These are phyloP conservation scores for Tyrannus savana DNA, from an alignment of 2,113 vertebrate genomes.

Conservation along the genomic window DNA sequence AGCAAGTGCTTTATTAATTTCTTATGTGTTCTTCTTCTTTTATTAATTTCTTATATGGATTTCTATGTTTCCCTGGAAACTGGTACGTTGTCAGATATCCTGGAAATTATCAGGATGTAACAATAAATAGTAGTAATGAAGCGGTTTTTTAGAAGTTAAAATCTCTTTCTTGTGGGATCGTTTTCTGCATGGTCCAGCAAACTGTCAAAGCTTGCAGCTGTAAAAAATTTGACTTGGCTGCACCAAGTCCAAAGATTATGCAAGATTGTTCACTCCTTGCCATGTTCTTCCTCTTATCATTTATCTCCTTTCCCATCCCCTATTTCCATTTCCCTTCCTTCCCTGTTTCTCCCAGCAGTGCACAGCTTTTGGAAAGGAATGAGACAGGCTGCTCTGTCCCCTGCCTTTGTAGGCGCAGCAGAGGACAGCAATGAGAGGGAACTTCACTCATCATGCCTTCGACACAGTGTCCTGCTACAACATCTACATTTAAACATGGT, in stretches of 20 bases:
- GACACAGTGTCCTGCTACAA: neutral
- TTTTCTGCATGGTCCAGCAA: neutral
- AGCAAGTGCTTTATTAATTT: neutral
- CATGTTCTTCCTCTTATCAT: neutral
- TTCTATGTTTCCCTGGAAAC: neutral
- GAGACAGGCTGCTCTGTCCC: neutral
- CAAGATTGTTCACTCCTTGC: neutral
- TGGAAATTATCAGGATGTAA: neutral
- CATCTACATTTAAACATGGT: neutral
- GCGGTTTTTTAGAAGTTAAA: neutral
- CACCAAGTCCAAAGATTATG: neutral
- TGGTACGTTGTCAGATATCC: neutral
- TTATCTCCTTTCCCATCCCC: neutral
- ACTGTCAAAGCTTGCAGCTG: neutral
- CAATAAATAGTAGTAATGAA: neutral
- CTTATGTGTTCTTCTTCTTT: neutral
- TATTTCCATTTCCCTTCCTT: neutral
- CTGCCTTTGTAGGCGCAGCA: neutral
- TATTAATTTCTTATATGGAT: neutral
- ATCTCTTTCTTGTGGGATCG: neutral
- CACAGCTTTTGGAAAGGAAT: neutral
- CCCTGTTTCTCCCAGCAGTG: neutral
- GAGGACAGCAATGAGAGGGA: neutral
- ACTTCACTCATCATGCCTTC: neutral
- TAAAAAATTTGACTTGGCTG: neutral